A percentile compares a stretch with the other conserved stretches of the same genome.
Conservation (phyloP, 2,888 invertebrate species). For the Hemistola chrysoprasaria region DNA sequence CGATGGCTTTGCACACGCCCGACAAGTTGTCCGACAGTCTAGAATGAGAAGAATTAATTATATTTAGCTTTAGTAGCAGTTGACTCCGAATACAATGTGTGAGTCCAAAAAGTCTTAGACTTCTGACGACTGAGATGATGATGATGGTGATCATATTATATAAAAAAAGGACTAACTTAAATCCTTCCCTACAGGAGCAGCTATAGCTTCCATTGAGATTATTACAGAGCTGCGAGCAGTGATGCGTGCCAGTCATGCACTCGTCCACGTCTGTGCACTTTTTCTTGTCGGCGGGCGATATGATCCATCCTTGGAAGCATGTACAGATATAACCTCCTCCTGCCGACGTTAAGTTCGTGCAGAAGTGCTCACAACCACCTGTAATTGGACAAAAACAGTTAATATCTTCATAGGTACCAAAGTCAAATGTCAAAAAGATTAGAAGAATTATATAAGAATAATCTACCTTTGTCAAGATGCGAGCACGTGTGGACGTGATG, state of each 20-base stretch:
- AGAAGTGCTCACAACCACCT: constrained; percentile 96
- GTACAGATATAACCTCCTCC: constrained; percentile 92
- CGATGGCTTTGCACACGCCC: constrained; percentile 90
- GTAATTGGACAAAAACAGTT: constrained; percentile 43
- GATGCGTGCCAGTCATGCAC: constrained; percentile 90
- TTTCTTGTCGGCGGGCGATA: constrained; percentile 90
- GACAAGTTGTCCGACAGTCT: constrained; percentile 87
- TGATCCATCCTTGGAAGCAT: constrained; percentile 93
- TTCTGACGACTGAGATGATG: too few relatives aligned
- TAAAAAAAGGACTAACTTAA: constrained; percentile 66
- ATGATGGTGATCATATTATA: too few relatives aligned
- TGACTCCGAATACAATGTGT: too few relatives aligned
- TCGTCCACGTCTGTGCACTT: constrained; percentile 95
- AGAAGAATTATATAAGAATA: background rate
- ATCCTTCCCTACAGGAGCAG: constrained; percentile 93
- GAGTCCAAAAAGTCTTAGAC: too few relatives aligned
- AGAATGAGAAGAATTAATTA: constrained; percentile 27
- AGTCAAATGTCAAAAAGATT: too few relatives aligned
- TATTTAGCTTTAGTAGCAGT: too few relatives aligned
- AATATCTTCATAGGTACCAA: too few relatives aligned
- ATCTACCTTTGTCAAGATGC: constrained; percentile 57
- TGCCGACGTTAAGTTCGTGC: constrained; percentile 87
- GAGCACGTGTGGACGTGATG: constrained; percentile 85
- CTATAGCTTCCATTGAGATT: constrained; percentile 96
- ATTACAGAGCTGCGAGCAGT: constrained; percentile 96